Evolutionary conservation across 2,797 vertebrate species (phyloP).

Genomic region (Lepilemur septentrionalis): DNA sequence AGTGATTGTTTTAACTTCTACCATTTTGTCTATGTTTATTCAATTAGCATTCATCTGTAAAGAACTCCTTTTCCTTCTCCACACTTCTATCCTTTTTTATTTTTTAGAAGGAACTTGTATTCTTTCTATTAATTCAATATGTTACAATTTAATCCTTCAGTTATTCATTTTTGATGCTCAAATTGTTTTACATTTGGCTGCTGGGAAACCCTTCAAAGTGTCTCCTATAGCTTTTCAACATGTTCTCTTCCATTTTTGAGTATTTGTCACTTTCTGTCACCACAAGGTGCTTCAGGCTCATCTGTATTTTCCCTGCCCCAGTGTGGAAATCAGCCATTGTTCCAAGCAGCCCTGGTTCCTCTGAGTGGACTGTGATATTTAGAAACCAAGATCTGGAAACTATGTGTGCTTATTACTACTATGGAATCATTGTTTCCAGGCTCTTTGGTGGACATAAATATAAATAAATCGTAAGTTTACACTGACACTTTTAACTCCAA

Average conservation of each 20-base stretch:
- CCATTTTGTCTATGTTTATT: not conserved
- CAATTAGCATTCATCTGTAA: not conserved
- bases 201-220: not conserved
- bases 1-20: not conserved
- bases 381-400: not conserved
- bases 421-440: not conserved
- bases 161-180: not conserved
- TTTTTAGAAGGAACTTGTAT: not conserved
- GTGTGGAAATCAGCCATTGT: not conserved
- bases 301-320: not conserved
- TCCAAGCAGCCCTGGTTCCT: not conserved
- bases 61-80: not conserved
- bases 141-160: not conserved
- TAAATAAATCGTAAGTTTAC: not conserved
- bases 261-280: not conserved
- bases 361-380: not conserved
- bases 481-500: not conserved
- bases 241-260: not conserved
- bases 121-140: not conserved
- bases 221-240: not conserved
- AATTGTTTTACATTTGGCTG: not conserved
- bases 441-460: not conserved
- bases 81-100: too few species aligned
- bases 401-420: not conserved
- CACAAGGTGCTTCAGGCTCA: not conserved